Evolutionary conservation across 2,888 invertebrate genomes (phyloP), one percentile per base, ranked within the genome.

Genomic region (Amblyjoppa proteus): DNA sequence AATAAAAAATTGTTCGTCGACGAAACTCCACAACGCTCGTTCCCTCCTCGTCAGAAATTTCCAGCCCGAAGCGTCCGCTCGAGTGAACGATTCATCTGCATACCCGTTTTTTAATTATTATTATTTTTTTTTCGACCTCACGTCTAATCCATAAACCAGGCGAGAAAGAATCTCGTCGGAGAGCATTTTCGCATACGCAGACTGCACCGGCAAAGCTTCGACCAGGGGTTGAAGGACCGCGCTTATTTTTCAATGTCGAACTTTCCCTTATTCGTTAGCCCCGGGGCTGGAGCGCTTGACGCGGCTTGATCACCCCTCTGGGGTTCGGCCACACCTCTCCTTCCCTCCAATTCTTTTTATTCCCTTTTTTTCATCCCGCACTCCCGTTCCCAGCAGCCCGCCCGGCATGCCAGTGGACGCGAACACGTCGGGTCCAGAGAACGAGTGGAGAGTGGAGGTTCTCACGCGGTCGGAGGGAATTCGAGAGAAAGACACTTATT

Each of bases 401-500:
- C 51, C n/a, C 58, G 61, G 31, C 34, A 64, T 61, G 64, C 71
- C 53, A 41, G 16, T 13, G 69, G 28, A 64, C 64, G 64, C 49
- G 69, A 76, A 34, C 49, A 80, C 49, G 51, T 34, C 61, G 70
- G 34, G 49, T 38, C 56, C 66, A 25, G 66, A 38, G 64, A 71
- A 71, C 66, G 61, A 80, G 64, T 28, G 66, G n/a, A 53, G 53
- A 78, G 69, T 41, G 58, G 64, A 77, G 84, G 45, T 70, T 78
- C 79, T 34, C 83, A 81, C 81, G 45, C 79, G 87, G 83, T 86
- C 70, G 75, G 66, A 84, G 84, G 85, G 87, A 88, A 89, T 89
- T 84, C 45, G 88, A 88, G 88, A 86, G 85, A 83, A 31, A 16
- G 64, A 64, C 88, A 87, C 88, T 88, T 89, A 90, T 90, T 90